Conservation (phyloP, 2,113 vertebrate species). For the Todiramphus chloris region DNA sequence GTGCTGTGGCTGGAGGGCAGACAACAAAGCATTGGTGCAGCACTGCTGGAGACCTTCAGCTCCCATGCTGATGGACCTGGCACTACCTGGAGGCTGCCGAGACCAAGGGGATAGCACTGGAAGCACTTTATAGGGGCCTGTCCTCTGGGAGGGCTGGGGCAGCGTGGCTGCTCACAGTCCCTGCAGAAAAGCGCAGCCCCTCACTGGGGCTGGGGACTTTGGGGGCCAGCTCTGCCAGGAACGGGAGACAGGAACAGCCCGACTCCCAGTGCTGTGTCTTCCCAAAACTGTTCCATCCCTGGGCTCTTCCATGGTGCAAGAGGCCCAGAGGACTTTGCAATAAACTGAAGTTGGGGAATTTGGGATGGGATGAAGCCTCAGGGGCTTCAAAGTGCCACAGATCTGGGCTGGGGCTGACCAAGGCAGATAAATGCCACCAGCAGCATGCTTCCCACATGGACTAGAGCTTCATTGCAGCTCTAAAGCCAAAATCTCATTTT, state of each 20-base stretch:
- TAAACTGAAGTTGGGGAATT: background rate
- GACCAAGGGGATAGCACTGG: accelerated
- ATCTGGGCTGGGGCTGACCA: accelerated
- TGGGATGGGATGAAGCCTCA: background rate
- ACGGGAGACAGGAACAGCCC: background rate
- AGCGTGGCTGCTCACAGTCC: accelerated
- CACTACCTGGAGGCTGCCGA: background rate
- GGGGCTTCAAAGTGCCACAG: background rate
- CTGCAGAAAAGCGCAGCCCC: background rate
- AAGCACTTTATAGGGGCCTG: background rate
- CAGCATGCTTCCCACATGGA: accelerated
- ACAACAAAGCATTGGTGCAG: accelerated
- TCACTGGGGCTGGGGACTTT: background rate
- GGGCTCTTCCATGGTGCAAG: background rate
- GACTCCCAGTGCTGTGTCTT: background rate
- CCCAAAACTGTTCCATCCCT: background rate
- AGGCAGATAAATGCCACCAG: background rate
- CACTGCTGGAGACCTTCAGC: background rate
- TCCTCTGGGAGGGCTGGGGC: background rate
- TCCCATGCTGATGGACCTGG: accelerated
- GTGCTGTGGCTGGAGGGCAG: background rate
- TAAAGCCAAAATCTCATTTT: background rate
- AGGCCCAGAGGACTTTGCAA: background rate
- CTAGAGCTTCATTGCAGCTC: background rate
- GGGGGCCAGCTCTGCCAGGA: background rate